Conservation (phyloP, 2,888 invertebrate genomes). For the Artemia sinica region DNA sequence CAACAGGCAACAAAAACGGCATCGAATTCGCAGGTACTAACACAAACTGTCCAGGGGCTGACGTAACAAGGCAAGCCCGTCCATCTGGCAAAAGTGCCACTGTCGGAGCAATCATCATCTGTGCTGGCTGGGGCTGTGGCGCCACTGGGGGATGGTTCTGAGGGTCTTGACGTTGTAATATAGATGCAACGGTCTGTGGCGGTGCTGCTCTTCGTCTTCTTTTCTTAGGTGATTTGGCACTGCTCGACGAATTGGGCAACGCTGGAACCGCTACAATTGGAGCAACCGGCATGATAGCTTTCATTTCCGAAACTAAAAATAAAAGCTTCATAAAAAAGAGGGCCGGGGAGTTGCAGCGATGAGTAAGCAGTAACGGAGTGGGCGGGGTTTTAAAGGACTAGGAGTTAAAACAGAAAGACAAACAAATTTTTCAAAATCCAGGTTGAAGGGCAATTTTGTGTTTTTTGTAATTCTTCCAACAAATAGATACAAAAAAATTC, state of each 20-base stretch:
- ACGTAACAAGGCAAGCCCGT: conserved; percentile 13
- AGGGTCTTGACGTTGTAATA: conserved; percentile 1
- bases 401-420: too few relatives aligned
- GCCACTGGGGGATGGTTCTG: conserved; percentile 8
- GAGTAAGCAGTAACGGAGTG: too few relatives aligned
- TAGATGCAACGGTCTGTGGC: conserved; percentile 6
- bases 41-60: conserved; percentile 2
- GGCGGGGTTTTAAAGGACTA: too few relatives aligned
- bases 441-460: too few relatives aligned
- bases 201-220: conserved; percentile 4
- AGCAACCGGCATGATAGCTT: not conserved
- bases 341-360: not conserved
- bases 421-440: too few relatives aligned
- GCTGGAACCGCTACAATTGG: not conserved
- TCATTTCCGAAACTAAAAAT: not conserved
- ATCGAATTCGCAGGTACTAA: conserved; percentile 11
- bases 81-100: not conserved
- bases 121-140: not conserved
- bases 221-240: conserved; percentile 1
- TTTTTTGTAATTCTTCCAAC: too few relatives aligned
- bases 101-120: conserved; percentile 9
- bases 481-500: too few relatives aligned
- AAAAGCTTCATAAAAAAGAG: not conserved
- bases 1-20: conserved; percentile 6
- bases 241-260: not conserved